Evolutionary conservation across 2,888 invertebrate species (phyloP), one percentile per base, ranked within the genome.

Genomic region (Macrosoma leucophasiata): DNA sequence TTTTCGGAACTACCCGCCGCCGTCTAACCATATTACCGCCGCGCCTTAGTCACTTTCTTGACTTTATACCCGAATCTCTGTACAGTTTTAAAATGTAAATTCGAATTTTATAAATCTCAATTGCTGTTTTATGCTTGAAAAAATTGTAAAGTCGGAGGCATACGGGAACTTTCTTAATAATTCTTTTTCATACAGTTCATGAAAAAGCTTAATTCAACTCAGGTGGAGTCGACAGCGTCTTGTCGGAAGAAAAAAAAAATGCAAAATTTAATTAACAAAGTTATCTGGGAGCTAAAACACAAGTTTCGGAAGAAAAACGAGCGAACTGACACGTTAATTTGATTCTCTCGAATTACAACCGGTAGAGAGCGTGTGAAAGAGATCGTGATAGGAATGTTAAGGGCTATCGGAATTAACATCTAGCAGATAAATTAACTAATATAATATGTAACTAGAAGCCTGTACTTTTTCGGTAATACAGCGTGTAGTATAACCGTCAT

Each of bases 231-330:
- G 50, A 12, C 50, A 50, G 49, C 52, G 52, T 58, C 56, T 51
- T 51, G 48, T 36, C 39, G 31, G 45, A 39, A 39, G 44, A 43
- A 46, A 52, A 57, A 65, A 68, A 74, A 76, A 78, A 74, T 73
- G 62, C 60, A 71, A 78, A 78, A 82, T 79, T 78, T 76, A 81
- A 82, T 79, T 82, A 82, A 77, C 77, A 73, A 81, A 82, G 74
- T 82, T 81, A 65, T 71, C 71, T 66, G 52, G 43, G 44, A 62
- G 75, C 72, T 78, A 71, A 81, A 81, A 81, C 73, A 75, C 74
- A 82, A 84, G 81, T 82, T 84, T 64, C 53, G 53, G 42, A 73
- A 79, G 79, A 78, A 81, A 79, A 84, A 78, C 76, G 81, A 71
- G 69, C 58, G 61, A 70, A 62, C 66, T 69, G 71, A 76, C 78